Conservation (phyloP, 2,113 vertebrate species). For the Eubucco bourcierii region DNA sequence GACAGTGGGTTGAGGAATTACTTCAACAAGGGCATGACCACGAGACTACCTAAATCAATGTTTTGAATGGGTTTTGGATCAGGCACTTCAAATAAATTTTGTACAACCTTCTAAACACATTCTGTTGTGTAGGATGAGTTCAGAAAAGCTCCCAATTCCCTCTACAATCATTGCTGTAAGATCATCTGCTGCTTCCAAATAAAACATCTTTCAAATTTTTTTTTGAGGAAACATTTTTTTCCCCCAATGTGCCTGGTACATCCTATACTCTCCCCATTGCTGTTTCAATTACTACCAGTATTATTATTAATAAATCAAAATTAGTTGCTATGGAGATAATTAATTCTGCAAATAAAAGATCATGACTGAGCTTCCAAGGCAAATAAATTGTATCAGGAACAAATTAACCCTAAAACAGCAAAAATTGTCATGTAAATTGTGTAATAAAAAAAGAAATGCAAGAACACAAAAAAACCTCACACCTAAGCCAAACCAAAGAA, state of each 20-base stretch:
- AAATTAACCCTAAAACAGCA: neutral
- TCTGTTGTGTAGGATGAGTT: neutral
- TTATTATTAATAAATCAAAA: slow-evolving; percentile 10
- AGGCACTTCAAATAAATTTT: neutral
- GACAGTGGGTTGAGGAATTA: neutral
- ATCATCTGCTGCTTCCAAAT: neutral
- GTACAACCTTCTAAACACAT: neutral
- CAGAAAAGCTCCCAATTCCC: neutral
- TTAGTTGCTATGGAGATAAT: neutral
- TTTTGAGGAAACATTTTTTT: neutral
- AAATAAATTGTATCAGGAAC: neutral
- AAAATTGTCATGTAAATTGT: neutral
- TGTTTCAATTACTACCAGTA: neutral
- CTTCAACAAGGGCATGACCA: neutral
- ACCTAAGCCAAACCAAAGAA: neutral
- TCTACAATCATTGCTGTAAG: neutral
- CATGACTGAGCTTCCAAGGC: neutral
- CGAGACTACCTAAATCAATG: neutral
- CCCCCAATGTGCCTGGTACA: neutral
- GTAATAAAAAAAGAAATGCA: neutral
- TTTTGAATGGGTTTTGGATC: neutral
- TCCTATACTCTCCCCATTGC: neutral
- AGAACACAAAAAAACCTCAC: neutral
- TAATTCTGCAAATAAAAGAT: slow-evolving; percentile 24
- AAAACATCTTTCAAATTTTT: too few relatives aligned